Evolutionary conservation across 2,797 vertebrate species (phyloP).

Genomic region (Pseudomugil gertrudae): DNA sequence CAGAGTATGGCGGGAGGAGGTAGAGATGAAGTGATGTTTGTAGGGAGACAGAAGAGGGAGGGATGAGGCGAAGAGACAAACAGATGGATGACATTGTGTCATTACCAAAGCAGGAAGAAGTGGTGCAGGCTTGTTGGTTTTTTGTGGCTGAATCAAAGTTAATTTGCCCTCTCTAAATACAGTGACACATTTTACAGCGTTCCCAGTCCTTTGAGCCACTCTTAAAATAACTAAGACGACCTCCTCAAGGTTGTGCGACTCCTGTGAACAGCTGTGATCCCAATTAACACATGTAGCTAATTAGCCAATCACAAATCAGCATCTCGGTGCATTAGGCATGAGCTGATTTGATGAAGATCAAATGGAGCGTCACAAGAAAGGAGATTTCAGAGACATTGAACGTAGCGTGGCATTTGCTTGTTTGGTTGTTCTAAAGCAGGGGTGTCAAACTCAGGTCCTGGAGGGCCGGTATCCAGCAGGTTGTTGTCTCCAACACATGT

Average conservation of each 20-base stretch:
- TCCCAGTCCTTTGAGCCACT: slow-evolving; percentile 1
- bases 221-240: not conserved
- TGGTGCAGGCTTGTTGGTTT: not conserved
- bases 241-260: not conserved
- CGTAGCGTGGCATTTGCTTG: too few relatives aligned
- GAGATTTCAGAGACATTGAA: too few relatives aligned
- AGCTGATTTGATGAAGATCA: too few relatives aligned
- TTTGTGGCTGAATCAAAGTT: not conserved
- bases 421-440: too few relatives aligned
- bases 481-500: too few relatives aligned
- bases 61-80: not conserved
- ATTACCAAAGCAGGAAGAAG: not conserved
- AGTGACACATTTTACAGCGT: not conserved
- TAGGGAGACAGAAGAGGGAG: not conserved
- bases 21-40: slow-evolving; percentile 3
- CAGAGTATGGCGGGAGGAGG: slow-evolving; percentile 23
- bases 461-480: too few relatives aligned
- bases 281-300: not conserved
- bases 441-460: too few relatives aligned
- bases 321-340: too few relatives aligned
- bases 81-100: not conserved
- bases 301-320: too few relatives aligned
- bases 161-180: not conserved
- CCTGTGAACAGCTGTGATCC: not conserved
- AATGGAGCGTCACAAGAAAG: not conserved